Conservation (phyloP, 2,888 invertebrate species). For the Cerceris ruficornis region DNA sequence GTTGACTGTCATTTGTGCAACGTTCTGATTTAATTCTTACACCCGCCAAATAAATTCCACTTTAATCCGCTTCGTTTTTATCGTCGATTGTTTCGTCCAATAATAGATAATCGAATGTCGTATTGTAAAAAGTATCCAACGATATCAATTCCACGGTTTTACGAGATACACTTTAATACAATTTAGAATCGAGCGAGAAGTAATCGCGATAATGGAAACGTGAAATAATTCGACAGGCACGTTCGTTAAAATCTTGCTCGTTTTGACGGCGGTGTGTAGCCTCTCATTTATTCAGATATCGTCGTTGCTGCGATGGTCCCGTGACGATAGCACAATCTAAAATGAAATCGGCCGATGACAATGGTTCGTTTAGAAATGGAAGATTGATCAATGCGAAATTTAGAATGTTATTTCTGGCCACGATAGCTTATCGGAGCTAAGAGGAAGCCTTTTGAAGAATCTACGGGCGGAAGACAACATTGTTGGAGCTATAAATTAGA, state of each 20-base stretch:
- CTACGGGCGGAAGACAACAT: neutral
- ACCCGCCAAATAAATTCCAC: neutral
- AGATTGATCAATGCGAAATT: constrained; percentile 33
- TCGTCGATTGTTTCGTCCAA: neutral
- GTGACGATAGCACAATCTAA: constrained; percentile 40
- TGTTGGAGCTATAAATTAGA: neutral
- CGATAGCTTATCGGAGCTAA: constrained; percentile 4
- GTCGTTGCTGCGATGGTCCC: constrained; percentile 6
- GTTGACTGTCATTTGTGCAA: neutral
- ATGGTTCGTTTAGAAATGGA: constrained; percentile 45
- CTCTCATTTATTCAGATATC: constrained; percentile 10
- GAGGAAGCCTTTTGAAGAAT: neutral
- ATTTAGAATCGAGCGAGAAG: too few species aligned
- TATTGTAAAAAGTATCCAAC: neutral
- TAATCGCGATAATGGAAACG: neutral
- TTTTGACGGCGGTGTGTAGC: neutral
- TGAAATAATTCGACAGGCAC: neutral
- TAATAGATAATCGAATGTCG: neutral
- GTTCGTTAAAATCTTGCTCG: neutral
- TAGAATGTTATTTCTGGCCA: constrained; percentile 1
- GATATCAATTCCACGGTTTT: too few species aligned
- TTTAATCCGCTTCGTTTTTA: neutral
- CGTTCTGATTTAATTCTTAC: neutral
- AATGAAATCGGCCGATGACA: constrained; percentile 54
- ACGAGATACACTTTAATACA: too few species aligned